phyloP scores from a whole-genome alignment of 2,797 vertebrate species.

The Pogonophryne albipinna region DNA sequence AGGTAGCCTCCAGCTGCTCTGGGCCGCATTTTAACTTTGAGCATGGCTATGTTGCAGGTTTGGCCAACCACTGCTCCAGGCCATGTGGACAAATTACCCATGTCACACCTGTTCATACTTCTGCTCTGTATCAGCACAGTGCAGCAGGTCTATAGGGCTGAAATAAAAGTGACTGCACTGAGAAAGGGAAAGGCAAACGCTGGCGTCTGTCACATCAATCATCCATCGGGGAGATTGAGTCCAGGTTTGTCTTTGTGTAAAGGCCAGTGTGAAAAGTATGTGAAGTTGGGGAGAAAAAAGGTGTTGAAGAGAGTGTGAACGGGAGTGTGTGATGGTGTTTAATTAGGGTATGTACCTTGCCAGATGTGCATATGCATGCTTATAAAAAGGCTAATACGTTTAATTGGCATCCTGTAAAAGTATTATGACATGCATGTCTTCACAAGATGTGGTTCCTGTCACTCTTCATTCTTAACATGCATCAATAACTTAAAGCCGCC shows the following conservation, averaged over 20 bases:
- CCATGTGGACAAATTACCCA: constrained; percentile 69
- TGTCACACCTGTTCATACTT: constrained; percentile 70
- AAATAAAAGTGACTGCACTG: constrained; percentile 65
- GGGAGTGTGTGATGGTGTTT: not conserved
- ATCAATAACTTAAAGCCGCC: not conserved
- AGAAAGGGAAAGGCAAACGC: constrained; percentile 48
- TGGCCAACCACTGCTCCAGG: constrained; percentile 45
- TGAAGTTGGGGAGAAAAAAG: not conserved
- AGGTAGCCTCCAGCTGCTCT: constrained; percentile 9
- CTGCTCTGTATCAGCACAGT: constrained; percentile 70
- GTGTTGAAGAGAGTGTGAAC: not conserved
- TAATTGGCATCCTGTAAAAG: constrained; percentile 4
- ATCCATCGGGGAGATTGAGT: constrained; percentile 42
- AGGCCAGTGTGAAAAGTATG: constrained; percentile 4
- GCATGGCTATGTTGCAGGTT: constrained; percentile 56
- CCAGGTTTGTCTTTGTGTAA: constrained; percentile 18
- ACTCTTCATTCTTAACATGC: not conserved
- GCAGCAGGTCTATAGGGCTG: constrained; percentile 56
- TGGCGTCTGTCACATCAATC: constrained; percentile 60
- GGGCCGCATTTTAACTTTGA: constrained; percentile 59
- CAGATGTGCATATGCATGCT: not conserved
- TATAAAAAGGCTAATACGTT: constrained; percentile 1
- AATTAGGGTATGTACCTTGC: not conserved
- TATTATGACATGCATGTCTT: not conserved
- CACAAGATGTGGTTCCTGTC: not conserved